Base-by-base conservation (phyloP, 2,888 invertebrate genomes). In the Oxycera nigricornis region DNA sequence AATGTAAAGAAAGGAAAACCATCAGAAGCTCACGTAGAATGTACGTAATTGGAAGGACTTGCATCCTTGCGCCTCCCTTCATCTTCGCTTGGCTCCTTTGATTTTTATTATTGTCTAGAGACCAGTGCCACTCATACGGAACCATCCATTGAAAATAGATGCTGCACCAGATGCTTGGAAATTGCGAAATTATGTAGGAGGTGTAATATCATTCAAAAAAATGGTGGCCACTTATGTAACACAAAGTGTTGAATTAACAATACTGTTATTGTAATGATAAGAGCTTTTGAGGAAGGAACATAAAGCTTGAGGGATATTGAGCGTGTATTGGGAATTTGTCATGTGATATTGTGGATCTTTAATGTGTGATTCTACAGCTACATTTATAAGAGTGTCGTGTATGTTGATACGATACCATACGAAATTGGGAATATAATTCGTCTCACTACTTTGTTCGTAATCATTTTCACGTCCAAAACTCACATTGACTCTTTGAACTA, bases 101-200 rank as follows among this genome's bases (percentile, higher is more conserved):
- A 70, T 70, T 70, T 50, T 70, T 52, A 70, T 70, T 70, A 70
- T 52, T 55, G 20, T 70, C 52, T 24, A 17, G 70, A 70, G 70
- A 70, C 55, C 55, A 31, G 55, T 24, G 20, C 22, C 55, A 55
- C 24, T 22, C 30, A 31, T 26, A 65, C 20, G 22, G 22, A 41
- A 65, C 65, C 65, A n/a, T 17, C 46, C 50, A 20, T 22, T 52
- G 55, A 52, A 52, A 31, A 11, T 52, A 70, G 61, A 26, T 70
- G 70, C 55, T 30, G 52, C 22, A 55, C 70, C 55, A 70, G 46
- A 68, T 50, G 70, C 70, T 30, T 70, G 70, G 70, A 55, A 55
- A 70, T 70, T 52, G 55, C 31, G 31, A 31, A 70, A 70, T 70
- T 70, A 70, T 70, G 52, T 52, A 52, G 55, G 70, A 31, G 35